Conservation (phyloP, 2,113 vertebrate species). For the Lanius ludovicianus region DNA sequence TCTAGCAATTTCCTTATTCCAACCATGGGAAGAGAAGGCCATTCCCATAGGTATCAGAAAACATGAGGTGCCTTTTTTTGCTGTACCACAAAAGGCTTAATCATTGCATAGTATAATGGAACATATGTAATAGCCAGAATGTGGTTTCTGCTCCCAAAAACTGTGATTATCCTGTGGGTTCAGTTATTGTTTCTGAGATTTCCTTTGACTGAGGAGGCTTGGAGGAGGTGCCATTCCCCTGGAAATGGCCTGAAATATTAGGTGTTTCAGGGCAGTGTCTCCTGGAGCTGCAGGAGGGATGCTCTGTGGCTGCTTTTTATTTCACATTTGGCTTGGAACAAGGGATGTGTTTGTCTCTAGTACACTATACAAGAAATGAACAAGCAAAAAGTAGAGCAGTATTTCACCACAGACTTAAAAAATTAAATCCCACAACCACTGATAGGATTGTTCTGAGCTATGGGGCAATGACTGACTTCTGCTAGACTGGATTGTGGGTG, state of each 20-base stretch:
- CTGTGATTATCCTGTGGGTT: neutral
- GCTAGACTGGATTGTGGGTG: neutral
- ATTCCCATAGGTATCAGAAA: neutral
- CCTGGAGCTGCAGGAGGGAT: neutral
- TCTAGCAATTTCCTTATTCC: neutral
- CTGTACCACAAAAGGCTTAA: neutral
- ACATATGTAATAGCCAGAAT: neutral
- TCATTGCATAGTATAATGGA: rapidly evolving
- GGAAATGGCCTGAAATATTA: neutral
- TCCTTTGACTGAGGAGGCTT: neutral
- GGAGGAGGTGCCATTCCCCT: neutral
- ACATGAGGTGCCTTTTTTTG: neutral
- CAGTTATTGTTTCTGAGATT: neutral
- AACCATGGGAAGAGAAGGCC: neutral
- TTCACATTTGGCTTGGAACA: neutral
- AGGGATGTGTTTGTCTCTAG: neutral
- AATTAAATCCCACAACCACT: neutral
- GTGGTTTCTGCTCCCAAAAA: neutral
- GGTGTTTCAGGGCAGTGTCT: neutral
- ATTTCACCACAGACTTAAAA: neutral
- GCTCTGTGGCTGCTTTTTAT: neutral
- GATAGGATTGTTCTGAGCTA: neutral
- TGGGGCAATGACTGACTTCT: neutral
- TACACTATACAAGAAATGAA: neutral
- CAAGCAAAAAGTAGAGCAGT: neutral